A percentile compares a stretch with the other conserved stretches of the same genome.
Evolutionary conservation across 2,797 vertebrate species (phyloP).

Genomic region (Gymnocypris eckloni): DNA sequence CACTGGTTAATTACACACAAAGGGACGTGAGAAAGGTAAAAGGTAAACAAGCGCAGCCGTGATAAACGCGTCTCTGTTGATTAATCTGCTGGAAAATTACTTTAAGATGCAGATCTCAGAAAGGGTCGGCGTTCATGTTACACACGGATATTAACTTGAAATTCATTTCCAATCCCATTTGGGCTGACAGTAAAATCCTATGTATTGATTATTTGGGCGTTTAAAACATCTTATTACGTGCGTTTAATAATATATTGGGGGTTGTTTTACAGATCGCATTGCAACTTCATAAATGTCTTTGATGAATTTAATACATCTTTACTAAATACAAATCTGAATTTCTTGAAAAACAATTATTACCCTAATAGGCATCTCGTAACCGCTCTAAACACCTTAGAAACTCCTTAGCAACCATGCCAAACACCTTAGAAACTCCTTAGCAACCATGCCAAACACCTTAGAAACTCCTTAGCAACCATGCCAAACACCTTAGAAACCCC

Average conservation of each 20-base stretch:
- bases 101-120: constrained; percentile 48
- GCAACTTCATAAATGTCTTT: background rate
- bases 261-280: background rate
- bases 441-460: too few species aligned
- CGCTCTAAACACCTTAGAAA: background rate
- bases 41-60: constrained; percentile 73
- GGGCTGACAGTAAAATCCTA: background rate
- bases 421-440: background rate
- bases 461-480: too few species aligned
- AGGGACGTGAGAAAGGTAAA: constrained; percentile 77
- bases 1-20: constrained; percentile 83
- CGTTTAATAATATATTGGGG: background rate
- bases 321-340: background rate
- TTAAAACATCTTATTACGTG: background rate
- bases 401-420: background rate
- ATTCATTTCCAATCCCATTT: background rate
- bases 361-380: too few species aligned
- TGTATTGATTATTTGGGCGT: background rate
- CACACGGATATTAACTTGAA: constrained; percentile 39
- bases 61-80: constrained; percentile 50
- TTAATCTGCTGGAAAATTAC: constrained; percentile 54
- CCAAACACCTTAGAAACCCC: too few species aligned
- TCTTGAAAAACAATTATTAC: background rate
- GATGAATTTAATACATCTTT: background rate
- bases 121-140: constrained; percentile 50